phyloP scores from a whole-genome alignment of 2,113 vertebrate genomes.

The Sinosuthora webbiana region DNA sequence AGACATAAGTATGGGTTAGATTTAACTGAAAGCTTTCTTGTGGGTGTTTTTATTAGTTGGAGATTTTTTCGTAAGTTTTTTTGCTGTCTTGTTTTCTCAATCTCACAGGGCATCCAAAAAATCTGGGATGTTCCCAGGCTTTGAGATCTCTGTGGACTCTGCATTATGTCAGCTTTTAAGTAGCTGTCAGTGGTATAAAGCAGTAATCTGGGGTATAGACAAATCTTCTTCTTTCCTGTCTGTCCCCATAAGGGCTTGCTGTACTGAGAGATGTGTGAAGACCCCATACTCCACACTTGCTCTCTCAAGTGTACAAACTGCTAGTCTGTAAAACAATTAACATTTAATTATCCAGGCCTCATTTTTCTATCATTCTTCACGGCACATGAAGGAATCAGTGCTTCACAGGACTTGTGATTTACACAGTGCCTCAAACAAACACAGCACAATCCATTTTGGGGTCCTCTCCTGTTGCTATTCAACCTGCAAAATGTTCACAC shows the following conservation, averaged over 20 bases:
- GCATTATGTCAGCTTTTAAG: not conserved
- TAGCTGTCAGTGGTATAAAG: not conserved
- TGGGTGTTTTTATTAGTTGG: not conserved
- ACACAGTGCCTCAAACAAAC: not conserved
- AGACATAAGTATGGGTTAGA: not conserved
- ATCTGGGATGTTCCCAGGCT: not conserved
- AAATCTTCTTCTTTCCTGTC: not conserved
- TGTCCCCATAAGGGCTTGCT: rapidly evolving
- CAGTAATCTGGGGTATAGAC: not conserved
- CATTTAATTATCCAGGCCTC: not conserved
- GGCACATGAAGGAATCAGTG: not conserved
- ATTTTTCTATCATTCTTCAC: not conserved
- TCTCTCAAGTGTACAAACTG: not conserved
- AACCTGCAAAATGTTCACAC: not conserved
- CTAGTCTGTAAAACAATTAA: not conserved
- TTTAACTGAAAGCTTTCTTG: not conserved
- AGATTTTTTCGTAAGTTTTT: not conserved
- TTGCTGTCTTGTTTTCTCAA: not conserved
- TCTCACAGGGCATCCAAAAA: not conserved
- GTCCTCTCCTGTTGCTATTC: not conserved
- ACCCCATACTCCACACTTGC: not conserved
- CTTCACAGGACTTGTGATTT: not conserved
- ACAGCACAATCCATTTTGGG: not conserved
- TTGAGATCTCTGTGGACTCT: not conserved
- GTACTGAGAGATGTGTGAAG: not conserved